Conservation (phyloP, 2,113 vertebrate genomes). For the Toxotes jaculatrix region DNA sequence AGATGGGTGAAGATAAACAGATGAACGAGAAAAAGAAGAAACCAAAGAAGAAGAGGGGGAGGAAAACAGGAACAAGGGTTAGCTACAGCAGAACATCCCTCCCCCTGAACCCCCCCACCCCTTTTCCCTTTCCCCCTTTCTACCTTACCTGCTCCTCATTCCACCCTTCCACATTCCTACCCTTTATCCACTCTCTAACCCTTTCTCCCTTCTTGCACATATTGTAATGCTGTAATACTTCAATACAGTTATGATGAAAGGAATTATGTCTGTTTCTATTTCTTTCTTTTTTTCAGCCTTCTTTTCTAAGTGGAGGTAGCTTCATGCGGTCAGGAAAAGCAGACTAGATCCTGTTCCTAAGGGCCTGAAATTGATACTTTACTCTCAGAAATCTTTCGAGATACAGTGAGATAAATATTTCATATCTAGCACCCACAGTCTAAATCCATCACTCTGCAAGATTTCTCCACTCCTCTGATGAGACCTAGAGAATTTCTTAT, state of each 20-base stretch:
- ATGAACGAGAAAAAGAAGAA: not conserved
- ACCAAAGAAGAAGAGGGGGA: not conserved
- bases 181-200: not conserved
- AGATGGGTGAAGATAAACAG: not conserved
- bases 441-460: conserved; percentile 20
- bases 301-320: not conserved
- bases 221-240: not conserved
- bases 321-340: conserved; percentile 22
- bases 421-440: conserved; percentile 46
- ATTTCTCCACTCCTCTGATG: conserved; percentile 31
- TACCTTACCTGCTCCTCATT: not conserved
- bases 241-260: not conserved
- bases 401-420: conserved; percentile 67
- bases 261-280: not conserved
- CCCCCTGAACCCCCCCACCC: not conserved
- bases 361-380: conserved; percentile 59
- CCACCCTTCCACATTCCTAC: not conserved
- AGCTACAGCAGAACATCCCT: not conserved
- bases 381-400: conserved; percentile 56
- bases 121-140: too few species aligned
- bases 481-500: not conserved
- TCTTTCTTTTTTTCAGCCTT: conserved; percentile 1
- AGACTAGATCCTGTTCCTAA: conserved; percentile 27
- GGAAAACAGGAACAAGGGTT: not conserved
- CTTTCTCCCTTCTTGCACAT: not conserved